Evolutionary conservation across 2,888 invertebrate species (phyloP), one percentile per base, ranked within the genome.

Genomic region (Sphecodes monilicornis): DNA sequence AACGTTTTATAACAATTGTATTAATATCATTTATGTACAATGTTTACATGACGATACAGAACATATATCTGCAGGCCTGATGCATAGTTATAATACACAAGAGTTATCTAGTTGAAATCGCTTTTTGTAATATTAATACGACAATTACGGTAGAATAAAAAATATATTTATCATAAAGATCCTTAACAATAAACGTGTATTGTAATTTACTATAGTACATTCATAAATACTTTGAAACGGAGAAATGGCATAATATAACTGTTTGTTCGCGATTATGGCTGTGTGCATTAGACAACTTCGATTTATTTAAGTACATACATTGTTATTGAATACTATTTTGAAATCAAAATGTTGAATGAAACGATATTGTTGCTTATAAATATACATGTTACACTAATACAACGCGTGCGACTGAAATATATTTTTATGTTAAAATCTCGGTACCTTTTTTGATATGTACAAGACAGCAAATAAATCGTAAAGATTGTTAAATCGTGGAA

Each of bases 21-120:
- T 90, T 91, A 90, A 90, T 90, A 85, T 82, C 82, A 83, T 92
- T 91, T 93, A 92, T 93, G 89, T 93, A 93, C 93, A 93, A 92
- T 90, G 91, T 92, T 92, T 93, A 93, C 92, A 93, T 82, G 90
- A 84, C 87, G 85, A 82, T 89, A 87, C 86, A 91, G 88, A 90
- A 86, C 87, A 78, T 73, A 88, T 81, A 80, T 88, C 75, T 86
- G 85, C 69, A 81, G 80, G 78, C 83, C 78, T 72, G 82, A 86
- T 73, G 54, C 69, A 71, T 87, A 76, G 71, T 72, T 90, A 91
- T 89, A 85, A 90, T 91, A 91, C 89, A 91, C 60, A 77, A 86
- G 81, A 87, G 83, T 84, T 83, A 85, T 88, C 78, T 73, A 80
- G 75, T 76, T 77, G 80, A 78, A 86, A 70, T 66, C 74, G 76